A percentile compares a stretch with the other conserved stretches of the same genome.
Evolutionary conservation across 2,888 invertebrate species (phyloP).

Genomic region (Galerucella calmariensis): DNA sequence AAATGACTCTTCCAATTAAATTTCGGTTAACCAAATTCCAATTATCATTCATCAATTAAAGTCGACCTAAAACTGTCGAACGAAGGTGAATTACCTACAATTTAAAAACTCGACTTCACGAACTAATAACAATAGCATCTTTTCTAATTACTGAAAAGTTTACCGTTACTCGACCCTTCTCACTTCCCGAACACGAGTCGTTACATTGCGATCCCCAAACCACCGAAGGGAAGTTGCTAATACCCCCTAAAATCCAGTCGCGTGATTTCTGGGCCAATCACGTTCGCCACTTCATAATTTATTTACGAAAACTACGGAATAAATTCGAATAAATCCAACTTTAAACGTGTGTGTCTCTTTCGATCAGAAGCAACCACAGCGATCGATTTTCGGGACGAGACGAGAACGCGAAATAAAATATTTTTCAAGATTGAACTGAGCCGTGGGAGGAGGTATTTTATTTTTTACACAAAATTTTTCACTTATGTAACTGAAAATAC

Average conservation of each 20-base stretch:
- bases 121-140: slow-evolving; percentile 19
- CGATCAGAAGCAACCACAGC: slow-evolving; percentile 21
- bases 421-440: not conserved
- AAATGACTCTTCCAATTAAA: not conserved
- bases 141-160: slow-evolving; percentile 20
- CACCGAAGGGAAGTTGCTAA: slow-evolving; percentile 29
- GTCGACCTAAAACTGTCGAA: slow-evolving; percentile 15
- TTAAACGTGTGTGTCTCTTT: slow-evolving; percentile 30
- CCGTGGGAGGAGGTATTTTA: not conserved
- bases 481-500: too few relatives aligned
- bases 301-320: slow-evolving; percentile 39
- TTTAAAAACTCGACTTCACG: slow-evolving; percentile 13
- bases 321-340: slow-evolving; percentile 29
- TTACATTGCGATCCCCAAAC: slow-evolving; percentile 21
- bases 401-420: not conserved
- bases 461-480: too few relatives aligned
- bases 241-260: slow-evolving; percentile 40
- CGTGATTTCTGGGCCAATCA: slow-evolving; percentile 33
- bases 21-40: not conserved
- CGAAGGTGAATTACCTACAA: slow-evolving; percentile 9
- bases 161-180: slow-evolving; percentile 6
- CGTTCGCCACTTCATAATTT: slow-evolving; percentile 42
- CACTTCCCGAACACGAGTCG: not conserved
- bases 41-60: slow-evolving; percentile 13
- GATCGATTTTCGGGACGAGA: slow-evolving; percentile 17